Conservation (phyloP, 35 echinoderm and acorn worm genomes). For the Holothuria glaberrima region DNA sequence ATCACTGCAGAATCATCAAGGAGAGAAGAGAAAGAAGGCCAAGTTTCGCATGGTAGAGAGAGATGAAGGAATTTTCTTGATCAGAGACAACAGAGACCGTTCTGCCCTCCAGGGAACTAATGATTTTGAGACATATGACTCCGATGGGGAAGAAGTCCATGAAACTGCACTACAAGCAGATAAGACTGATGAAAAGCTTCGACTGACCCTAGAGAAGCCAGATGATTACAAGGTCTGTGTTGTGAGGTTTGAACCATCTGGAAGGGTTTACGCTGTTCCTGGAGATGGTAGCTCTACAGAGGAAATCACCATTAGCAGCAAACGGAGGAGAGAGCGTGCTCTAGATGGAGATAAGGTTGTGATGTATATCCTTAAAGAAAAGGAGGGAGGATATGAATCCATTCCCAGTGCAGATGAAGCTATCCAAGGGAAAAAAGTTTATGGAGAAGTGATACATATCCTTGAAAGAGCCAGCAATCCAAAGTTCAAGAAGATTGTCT, state of each 20-base stretch:
- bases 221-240: constrained; percentile 75
- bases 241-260: constrained; percentile 67
- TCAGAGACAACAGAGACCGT: not conserved
- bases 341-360: constrained; percentile 32
- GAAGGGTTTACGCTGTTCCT: constrained; percentile 67
- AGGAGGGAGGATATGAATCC: constrained; percentile 36
- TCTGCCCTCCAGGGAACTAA: not conserved
- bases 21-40: not conserved
- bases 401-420: not conserved
- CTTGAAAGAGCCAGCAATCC: constrained; percentile 72
- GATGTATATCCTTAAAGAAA: constrained; percentile 3
- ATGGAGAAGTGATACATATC: constrained; percentile 79
- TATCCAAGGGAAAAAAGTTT: constrained; percentile 58
- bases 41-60: constrained; percentile 16
- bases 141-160: constrained; percentile 61
- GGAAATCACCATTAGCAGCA: constrained; percentile 75
- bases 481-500: constrained; percentile 76
- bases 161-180: constrained; percentile 16
- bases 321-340: constrained; percentile 53
- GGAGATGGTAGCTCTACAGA: constrained; percentile 58
- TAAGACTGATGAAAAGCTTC: constrained; percentile 52
- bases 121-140: constrained; percentile 49
- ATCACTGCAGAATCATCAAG: not conserved
- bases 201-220: constrained; percentile 31
- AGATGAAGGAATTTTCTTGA: constrained; percentile 1